phyloP scores from a whole-genome alignment of 2,888 invertebrate genomes.

The Parnassius glacialis region DNA sequence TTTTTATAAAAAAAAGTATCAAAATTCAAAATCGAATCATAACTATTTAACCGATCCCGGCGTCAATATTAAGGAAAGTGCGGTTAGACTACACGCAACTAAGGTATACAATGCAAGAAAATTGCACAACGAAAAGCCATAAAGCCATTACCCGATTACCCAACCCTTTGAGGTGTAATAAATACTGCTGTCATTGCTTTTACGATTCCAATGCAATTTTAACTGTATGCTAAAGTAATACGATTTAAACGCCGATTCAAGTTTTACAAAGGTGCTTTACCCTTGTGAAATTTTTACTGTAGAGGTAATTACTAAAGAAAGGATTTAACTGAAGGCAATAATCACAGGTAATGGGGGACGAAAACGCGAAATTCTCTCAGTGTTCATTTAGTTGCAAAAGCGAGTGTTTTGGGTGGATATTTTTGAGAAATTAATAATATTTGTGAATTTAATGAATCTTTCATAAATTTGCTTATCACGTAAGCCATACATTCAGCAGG shows the following conservation, averaged over 20 bases:
- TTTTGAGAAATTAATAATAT: conserved; percentile 4
- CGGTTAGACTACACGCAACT: conserved; percentile 35
- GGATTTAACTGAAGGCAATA: conserved; percentile 57
- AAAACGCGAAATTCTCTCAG: conserved; percentile 53
- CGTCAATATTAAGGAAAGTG: conserved; percentile 36
- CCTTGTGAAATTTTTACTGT: conserved; percentile 58
- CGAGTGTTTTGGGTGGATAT: conserved; percentile 33
- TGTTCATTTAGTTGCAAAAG: conserved; percentile 50
- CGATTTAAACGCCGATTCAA: conserved; percentile 24
- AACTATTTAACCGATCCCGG: conserved; percentile 18
- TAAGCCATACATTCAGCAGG: too few relatives aligned
- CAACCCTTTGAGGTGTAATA: conserved; percentile 77
- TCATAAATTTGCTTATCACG: too few relatives aligned
- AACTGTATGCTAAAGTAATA: conserved; percentile 33
- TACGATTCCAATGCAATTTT: conserved; percentile 28
- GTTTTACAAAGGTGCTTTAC: conserved; percentile 28
- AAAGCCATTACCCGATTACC: conserved; percentile 69
- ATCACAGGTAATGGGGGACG: conserved; percentile 62
- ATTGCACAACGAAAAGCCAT: conserved; percentile 73
- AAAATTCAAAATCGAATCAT: too few relatives aligned
- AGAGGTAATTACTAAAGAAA: conserved; percentile 68
- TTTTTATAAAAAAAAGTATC: too few relatives aligned
- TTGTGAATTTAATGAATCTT: conserved; percentile 32
- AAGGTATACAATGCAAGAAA: conserved; percentile 62
- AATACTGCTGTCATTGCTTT: conserved; percentile 58